Evolutionary conservation across 1,140 invertebrate species (phyloP), one percentile per base, ranked within the genome.

Genomic region (Babylonia areolata): DNA sequence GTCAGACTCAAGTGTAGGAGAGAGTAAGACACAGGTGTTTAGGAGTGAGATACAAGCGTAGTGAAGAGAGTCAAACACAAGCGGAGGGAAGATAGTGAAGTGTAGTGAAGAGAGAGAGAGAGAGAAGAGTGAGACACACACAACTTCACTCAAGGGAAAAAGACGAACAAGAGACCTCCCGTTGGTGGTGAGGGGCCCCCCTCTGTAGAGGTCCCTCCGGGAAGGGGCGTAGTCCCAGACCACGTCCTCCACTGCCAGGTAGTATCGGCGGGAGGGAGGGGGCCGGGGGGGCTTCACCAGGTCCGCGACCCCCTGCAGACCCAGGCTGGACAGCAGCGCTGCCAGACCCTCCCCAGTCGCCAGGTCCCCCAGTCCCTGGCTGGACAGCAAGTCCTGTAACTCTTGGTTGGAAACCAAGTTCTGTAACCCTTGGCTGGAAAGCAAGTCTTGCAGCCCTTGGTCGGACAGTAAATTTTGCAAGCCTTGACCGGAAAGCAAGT

Each of bases 221-320:
- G 90, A 90, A 6, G 92, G 92, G 37, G 82, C 91, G 80, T 93
- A 93, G 84, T 93, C 87, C 93, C 93, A 93, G 39, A 87, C 85
- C 0, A 89, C 88, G 79, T 92, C 90, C 86, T 92, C 91, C 20
- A 91, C 90, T 6, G 91, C 92, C 17, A 93, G 90, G 87, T 85
- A 93, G 80, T 90, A 93, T 64, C 78, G 77, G 31, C 84, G 78
- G 15, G 85, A 64, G 6, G 71, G 71, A 23, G 15, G 15, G 23
- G n/a, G 23, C 11, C 9, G 9, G 6, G 12, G 9, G 37, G 15
- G n/a, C 35, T 35, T 23, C 75, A 6, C 20, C n/a, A 37, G 0
- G 17, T 35, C 78, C 9, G 46, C 42, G 23, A 31, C 3, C 46
- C 78, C 78, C 42, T 33, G 42, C 33, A 75, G 33, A 3, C 73